Percentiles rank a stretch among this genome's conserved stretches.
Conservation (phyloP, 2,113 vertebrate species). For the Capreolus pygargus region DNA sequence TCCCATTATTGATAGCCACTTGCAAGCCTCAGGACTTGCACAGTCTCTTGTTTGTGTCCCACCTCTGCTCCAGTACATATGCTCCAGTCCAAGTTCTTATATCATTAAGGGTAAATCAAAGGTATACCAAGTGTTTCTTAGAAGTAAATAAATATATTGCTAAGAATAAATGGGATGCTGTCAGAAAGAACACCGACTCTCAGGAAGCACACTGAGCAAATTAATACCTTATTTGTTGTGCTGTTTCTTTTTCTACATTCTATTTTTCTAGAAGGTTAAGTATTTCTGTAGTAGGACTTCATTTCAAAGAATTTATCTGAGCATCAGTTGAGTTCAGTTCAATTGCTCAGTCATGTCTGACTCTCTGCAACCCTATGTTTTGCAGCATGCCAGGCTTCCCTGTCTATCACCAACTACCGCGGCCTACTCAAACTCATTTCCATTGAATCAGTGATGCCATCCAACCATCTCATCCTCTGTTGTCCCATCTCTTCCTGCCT, state of each 20-base stretch:
- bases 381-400: no score
- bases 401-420: no score
- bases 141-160: not conserved
- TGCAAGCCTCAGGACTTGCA: not conserved
- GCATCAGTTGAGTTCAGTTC: no score
- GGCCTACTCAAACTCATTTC: no score
- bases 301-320: not conserved
- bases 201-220: not conserved
- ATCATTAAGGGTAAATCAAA: not conserved
- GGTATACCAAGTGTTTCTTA: not conserved
- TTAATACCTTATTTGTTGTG: not conserved
- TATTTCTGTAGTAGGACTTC: not conserved
- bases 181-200: not conserved
- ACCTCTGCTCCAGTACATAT: not conserved
- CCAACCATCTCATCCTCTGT: no score
- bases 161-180: not conserved
- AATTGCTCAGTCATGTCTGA: no score
- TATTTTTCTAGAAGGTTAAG: not conserved
- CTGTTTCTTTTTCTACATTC: not conserved
- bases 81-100: not conserved
- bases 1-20: not conserved
- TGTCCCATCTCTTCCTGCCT: no score
- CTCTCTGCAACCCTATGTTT: no score
- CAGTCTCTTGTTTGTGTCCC: not conserved
- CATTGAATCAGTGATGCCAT: no score